These are phyloP conservation scores for Mactra quadrangularis DNA, from an alignment of 1,140 invertebrate species.

Conservation along the genomic window DNA sequence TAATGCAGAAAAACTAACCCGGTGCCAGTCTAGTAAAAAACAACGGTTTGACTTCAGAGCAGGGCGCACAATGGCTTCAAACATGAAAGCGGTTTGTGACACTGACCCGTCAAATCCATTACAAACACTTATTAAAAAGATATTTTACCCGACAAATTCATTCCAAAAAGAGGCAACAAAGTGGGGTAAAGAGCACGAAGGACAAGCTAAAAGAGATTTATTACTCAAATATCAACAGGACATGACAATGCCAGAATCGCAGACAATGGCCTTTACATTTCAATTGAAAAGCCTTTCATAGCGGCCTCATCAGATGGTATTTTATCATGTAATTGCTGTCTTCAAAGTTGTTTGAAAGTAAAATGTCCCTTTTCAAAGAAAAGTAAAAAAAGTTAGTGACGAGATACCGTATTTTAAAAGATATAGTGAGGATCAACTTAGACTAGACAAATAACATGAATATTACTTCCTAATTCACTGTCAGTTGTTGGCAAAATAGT, in stretches of 20 bases:
- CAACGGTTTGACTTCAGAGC: conserved; percentile 59
- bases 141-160: conserved; percentile 52
- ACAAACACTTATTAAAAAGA: conserved; percentile 38
- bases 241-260: conserved; percentile 58
- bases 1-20: conserved; percentile 51
- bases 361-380: conserved; percentile 65
- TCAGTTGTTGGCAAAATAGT: too few species aligned
- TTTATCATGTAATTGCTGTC: conserved; percentile 63
- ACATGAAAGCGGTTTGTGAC: conserved; percentile 55
- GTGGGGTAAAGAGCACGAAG: conserved; percentile 65
- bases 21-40: conserved; percentile 53
- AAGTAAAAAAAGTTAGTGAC: conserved; percentile 1
- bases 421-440: conserved; percentile 28
- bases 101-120: conserved; percentile 39
- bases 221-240: not conserved
- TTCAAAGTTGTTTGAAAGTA: conserved; percentile 58
- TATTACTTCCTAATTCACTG: conserved; percentile 61
- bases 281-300: conserved; percentile 57
- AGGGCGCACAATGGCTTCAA: conserved; percentile 66
- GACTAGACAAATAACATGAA: conserved; percentile 36
- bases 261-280: conserved; percentile 66
- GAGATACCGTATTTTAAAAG: conserved; percentile 5
- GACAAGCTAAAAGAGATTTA: conserved; percentile 29
- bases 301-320: conserved; percentile 66
- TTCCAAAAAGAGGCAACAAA: conserved; percentile 53